Evolutionary conservation across 2,888 invertebrate species (phyloP).

Genomic region (Neria commutata): DNA sequence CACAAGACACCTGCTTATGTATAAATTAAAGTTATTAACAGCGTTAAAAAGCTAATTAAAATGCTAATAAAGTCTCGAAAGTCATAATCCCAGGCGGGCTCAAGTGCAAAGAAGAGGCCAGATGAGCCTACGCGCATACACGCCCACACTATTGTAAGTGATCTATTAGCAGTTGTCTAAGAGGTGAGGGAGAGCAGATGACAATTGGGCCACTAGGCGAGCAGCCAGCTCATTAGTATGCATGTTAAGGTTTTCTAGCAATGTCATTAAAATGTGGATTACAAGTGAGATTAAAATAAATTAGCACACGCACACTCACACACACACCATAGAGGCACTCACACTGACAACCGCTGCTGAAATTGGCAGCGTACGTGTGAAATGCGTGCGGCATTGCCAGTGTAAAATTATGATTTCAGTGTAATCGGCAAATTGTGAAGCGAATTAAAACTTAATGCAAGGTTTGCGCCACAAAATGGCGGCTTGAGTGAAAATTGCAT

Average conservation of each 20-base stretch:
- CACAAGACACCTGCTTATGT: no score
- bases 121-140: background rate
- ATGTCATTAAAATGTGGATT: slow-evolving; percentile 45
- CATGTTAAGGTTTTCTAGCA: slow-evolving; percentile 28
- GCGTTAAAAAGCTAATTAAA: slow-evolving; percentile 46
- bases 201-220: background rate
- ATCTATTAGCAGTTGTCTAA: background rate
- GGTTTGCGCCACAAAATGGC: no score
- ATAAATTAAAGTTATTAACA: background rate
- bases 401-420: no score
- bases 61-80: slow-evolving; percentile 52
- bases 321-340: slow-evolving; percentile 1
- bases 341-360: no score
- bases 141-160: background rate
- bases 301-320: slow-evolving; percentile 37
- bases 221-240: slow-evolving; percentile 39
- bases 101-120: slow-evolving; percentile 48
- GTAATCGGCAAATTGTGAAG: no score
- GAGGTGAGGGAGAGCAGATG: no score
- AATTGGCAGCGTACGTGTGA: no score
- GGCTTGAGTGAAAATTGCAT: no score
- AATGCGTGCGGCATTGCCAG: no score
- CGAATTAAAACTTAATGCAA: no score
- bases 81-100: no score
- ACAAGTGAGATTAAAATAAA: slow-evolving; percentile 49